Percentiles rank a stretch among this genome's conserved stretches.
phyloP scores from a whole-genome alignment of 2,888 invertebrate genomes.

The Glomeris marginata region DNA sequence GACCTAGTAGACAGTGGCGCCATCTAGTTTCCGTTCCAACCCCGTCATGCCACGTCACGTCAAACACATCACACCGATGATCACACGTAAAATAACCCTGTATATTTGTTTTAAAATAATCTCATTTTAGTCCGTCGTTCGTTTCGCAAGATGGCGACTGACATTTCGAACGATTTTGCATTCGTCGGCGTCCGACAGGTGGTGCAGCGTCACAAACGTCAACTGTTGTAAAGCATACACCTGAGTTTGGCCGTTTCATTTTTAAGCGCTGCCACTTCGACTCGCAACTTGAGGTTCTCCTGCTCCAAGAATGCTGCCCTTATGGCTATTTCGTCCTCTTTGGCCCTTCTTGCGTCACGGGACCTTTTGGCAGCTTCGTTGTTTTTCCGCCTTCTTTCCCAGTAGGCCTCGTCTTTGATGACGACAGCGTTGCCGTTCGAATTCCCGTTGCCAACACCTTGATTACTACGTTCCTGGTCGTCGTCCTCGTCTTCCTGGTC shows the following conservation, averaged over 20 bases:
- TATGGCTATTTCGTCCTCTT: constrained; percentile 84
- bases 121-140: too few relatives aligned
- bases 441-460: background rate
- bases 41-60: too few relatives aligned
- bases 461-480: background rate
- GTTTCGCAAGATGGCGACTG: too few relatives aligned
- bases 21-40: too few relatives aligned
- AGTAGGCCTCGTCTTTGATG: constrained; percentile 63
- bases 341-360: constrained; percentile 69
- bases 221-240: constrained; percentile 33
- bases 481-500: background rate
- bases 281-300: constrained; percentile 63
- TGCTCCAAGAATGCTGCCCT: constrained; percentile 73
- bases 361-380: constrained; percentile 92
- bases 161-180: too few relatives aligned
- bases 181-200: too few relatives aligned
- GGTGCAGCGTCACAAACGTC: too few relatives aligned
- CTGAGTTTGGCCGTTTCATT: constrained; percentile 44
- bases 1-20: too few relatives aligned
- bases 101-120: too few relatives aligned
- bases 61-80: too few relatives aligned
- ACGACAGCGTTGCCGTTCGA: background rate
- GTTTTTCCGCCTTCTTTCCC: constrained; percentile 74
- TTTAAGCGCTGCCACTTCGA: constrained; percentile 48
- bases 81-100: too few relatives aligned